Conservation (phyloP, 2,888 invertebrate species). For the Gastrophysa polygoni region DNA sequence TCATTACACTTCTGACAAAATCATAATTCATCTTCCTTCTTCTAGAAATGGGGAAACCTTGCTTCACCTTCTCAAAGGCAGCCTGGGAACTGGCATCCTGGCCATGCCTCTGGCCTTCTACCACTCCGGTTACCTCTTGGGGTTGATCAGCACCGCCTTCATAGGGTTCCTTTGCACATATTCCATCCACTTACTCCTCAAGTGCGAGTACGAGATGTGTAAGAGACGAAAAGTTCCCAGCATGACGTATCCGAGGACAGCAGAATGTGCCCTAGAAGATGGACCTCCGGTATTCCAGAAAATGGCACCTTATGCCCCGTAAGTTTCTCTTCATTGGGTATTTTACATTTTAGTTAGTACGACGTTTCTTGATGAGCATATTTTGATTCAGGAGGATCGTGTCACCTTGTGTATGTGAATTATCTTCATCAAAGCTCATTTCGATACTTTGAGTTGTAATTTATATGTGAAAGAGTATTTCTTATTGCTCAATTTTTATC, state of each 20-base stretch:
- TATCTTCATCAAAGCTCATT: too few species aligned
- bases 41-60: conserved; percentile 79
- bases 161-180: conserved; percentile 92
- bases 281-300: conserved; percentile 73
- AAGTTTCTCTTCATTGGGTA: too few species aligned
- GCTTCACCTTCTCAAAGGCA: conserved; percentile 86
- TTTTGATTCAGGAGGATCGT: too few species aligned
- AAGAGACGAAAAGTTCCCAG: conserved; percentile 61
- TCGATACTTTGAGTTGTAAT: too few species aligned
- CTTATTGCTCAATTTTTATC: too few species aligned
- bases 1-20: too few species aligned
- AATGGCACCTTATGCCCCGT: conserved; percentile 72
- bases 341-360: too few species aligned
- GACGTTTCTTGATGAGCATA: too few species aligned
- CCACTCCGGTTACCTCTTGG: conserved; percentile 82
- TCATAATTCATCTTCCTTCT: conserved; percentile 33
- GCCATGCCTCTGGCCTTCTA: conserved; percentile 89
- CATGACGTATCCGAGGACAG: conserved; percentile 81
- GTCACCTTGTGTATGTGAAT: too few species aligned
- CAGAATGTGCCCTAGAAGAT: conserved; percentile 76
- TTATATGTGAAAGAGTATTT: too few species aligned
- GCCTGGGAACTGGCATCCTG: conserved; percentile 89
- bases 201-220: conserved; percentile 69
- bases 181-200: conserved; percentile 89
- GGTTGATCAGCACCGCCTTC: conserved; percentile 77